Conservation (phyloP, 2,888 invertebrate genomes). For the Perizoma affinitatum region DNA sequence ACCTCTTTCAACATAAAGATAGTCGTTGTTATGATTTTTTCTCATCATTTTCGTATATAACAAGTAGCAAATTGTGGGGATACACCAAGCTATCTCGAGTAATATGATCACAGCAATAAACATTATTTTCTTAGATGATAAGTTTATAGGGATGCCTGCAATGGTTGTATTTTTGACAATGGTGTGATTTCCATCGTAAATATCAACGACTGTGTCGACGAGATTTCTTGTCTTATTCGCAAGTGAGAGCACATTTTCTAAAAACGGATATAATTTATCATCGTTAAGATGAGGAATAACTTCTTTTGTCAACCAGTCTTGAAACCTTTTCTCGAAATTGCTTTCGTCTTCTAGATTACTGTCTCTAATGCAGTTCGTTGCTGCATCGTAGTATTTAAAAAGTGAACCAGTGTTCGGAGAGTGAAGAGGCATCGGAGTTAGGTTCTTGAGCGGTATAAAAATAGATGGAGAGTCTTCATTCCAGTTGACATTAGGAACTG, state of each 20-base stretch:
- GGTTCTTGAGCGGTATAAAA: slow-evolving; percentile 84
- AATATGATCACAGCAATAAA: slow-evolving; percentile 57
- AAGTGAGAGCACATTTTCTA: slow-evolving; percentile 75
- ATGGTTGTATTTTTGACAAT: slow-evolving; percentile 18
- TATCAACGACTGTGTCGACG: slow-evolving; percentile 29
- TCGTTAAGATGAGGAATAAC: slow-evolving; percentile 83
- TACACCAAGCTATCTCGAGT: slow-evolving; percentile 67
- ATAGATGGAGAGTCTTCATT: slow-evolving; percentile 79
- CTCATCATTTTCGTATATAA: slow-evolving; percentile 40
- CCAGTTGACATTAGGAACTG: slow-evolving; percentile 85
- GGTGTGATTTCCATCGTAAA: slow-evolving; percentile 22
- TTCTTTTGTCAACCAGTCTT: slow-evolving; percentile 79
- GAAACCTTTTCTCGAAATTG: slow-evolving; percentile 80
- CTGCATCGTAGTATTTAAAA: slow-evolving; percentile 83
- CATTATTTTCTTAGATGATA: slow-evolving; percentile 55
- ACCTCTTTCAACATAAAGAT: slow-evolving; percentile 3
- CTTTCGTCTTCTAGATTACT: slow-evolving; percentile 58
- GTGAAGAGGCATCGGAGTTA: slow-evolving; percentile 53
- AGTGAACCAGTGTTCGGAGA: slow-evolving; percentile 65
- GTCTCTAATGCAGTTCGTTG: slow-evolving; percentile 76
- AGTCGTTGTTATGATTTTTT: slow-evolving; percentile 24
- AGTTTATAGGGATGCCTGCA: slow-evolving; percentile 40
- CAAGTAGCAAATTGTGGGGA: slow-evolving; percentile 53
- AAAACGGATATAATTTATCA: slow-evolving; percentile 84
- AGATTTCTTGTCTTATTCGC: slow-evolving; percentile 50